phyloP scores from a whole-genome alignment of 2,113 vertebrate genomes.

The Erythrolamprus reginae region DNA sequence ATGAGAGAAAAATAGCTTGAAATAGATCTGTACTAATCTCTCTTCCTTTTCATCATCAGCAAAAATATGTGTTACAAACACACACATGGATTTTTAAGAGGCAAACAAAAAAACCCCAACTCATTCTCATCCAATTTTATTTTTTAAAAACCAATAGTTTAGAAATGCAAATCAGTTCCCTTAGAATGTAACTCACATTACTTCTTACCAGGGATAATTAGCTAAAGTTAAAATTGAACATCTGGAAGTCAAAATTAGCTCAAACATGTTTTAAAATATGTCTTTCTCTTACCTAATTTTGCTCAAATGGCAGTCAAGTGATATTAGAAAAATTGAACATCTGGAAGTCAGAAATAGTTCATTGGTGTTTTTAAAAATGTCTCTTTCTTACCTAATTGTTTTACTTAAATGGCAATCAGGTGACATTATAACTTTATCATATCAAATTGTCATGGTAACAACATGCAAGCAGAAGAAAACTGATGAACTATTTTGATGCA shows the following conservation, averaged over 20 bases:
- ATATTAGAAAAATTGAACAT: not conserved
- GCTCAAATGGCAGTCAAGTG: not conserved
- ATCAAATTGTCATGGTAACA: not conserved
- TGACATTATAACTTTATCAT: not conserved
- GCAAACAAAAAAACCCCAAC: no score
- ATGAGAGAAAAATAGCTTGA: no score
- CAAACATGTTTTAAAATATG: not conserved
- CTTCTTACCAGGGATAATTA: not conserved
- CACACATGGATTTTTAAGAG: no score
- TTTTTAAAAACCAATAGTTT: not conserved
- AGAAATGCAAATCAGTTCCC: not conserved
- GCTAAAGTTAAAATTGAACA: not conserved
- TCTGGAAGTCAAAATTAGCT: not conserved
- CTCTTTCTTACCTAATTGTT: not conserved
- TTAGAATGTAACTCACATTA: not conserved
- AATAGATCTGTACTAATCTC: no score
- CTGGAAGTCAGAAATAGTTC: not conserved
- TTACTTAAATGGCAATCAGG: not conserved
- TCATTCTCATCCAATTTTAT: not conserved
- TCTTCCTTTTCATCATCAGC: no score
- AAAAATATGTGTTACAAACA: no score
- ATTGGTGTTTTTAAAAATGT: not conserved
- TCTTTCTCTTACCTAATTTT: not conserved
- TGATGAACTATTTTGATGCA: not conserved
- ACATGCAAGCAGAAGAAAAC: not conserved